phyloP scores from a whole-genome alignment of 1,140 invertebrate species.

The Ceratosolen fusciceps region DNA sequence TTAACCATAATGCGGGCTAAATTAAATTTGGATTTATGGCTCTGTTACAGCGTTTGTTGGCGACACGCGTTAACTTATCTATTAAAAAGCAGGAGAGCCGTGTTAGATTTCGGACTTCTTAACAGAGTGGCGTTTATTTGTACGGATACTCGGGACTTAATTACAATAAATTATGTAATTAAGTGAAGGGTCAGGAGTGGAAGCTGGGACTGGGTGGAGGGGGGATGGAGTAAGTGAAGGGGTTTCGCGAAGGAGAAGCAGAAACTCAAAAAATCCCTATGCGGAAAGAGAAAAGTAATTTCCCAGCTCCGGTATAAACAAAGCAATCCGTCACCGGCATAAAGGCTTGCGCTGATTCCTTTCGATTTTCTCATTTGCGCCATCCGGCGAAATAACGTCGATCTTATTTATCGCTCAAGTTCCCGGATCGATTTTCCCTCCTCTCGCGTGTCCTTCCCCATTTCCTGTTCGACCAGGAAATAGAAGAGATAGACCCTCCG shows the following conservation, averaged over 20 bases:
- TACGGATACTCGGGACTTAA: neutral
- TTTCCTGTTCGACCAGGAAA: neutral
- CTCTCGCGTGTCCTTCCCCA: neutral
- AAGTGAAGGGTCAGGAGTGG: neutral
- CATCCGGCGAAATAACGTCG: conserved; percentile 18
- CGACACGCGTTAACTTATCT: too few species aligned
- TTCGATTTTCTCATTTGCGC: conserved; percentile 21
- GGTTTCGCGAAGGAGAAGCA: too few species aligned
- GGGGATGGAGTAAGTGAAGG: too few species aligned
- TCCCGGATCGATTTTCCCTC: conserved; percentile 24
- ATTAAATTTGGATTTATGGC: neutral
- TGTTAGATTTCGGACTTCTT: neutral
- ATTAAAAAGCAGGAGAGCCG: neutral
- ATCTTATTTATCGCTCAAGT: conserved; percentile 47
- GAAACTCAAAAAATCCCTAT: neutral
- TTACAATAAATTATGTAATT: neutral
- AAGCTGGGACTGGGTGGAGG: too few species aligned
- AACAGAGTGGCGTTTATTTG: neutral
- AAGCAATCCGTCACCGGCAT: conserved; percentile 28
- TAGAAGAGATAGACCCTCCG: conserved; percentile 21
- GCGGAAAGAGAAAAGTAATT: neutral
- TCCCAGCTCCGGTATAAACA: conserved; percentile 8
- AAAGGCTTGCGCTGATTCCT: neutral
- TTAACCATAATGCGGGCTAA: conserved; percentile 2
- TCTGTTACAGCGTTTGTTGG: neutral